Base-by-base conservation (phyloP, 1,140 invertebrate species). In the Drosophila guanche region DNA sequence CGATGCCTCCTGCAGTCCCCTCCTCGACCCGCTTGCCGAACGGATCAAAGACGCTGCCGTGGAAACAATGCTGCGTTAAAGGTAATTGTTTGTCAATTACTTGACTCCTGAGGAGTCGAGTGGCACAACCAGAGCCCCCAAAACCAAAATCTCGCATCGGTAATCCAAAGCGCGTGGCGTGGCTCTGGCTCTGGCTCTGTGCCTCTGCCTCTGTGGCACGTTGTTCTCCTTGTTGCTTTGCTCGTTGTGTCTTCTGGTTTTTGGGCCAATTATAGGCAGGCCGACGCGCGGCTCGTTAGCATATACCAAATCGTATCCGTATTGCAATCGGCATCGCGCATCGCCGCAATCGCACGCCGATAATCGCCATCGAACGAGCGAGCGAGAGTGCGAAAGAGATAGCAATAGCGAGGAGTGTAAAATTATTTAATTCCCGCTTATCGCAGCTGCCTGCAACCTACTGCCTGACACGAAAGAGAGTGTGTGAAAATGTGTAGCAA, bases 61-160 rank as follows among this genome's bases (percentile, higher is more conserved):
- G 42, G 67, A 56, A 88, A 88, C 83, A 88, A 88, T 88, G 83
- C 78, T 88, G 83, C 83, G 83, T 88, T 88, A 88, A 86, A 88
- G 83, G 83, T 88, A 88, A 88, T 88, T 88, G 83, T 88, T 88
- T 88, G 83, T 88, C 83, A 88, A 88, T 88, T 88, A 88, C 83
- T 88, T 80, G 83, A 88, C 83, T 88, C 83, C 83, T 75, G 84
- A 56, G 74, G 75, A 56, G 72, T 68, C 74, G 25, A 37, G 33
- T 37, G 10, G 33, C 33, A 37, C 33, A 37, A 37, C 33, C 33
- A 12, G 33, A 12, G 33, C 33, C 33, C 33, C 62, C 48, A 29
- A 47, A 47, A 56, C 54, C 33, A 43, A 40, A 47, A 45, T 25
- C 33, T 12, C 33, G 10, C 37, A 10, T 25, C 16, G 41, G 20